A percentile compares a stretch with the other conserved stretches of the same genome.
Evolutionary conservation across 2,113 vertebrate species (phyloP).

Genomic region (Laterallus jamaicensis): DNA sequence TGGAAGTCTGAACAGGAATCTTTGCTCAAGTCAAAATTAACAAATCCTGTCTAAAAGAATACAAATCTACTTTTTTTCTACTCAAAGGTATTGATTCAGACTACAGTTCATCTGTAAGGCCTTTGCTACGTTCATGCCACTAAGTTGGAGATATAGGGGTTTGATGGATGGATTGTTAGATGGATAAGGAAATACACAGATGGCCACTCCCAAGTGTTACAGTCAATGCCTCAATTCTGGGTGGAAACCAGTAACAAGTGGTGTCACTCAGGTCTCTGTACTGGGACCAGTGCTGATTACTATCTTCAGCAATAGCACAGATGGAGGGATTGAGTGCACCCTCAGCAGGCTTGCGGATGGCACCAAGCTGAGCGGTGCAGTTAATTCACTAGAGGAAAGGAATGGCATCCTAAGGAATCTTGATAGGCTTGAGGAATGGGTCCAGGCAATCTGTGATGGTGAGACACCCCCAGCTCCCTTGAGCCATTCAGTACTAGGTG

Average conservation of each 20-base stretch:
- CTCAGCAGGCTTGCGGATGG: not conserved
- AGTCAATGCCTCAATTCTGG: not conserved
- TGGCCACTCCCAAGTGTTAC: not conserved
- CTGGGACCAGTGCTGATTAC: not conserved
- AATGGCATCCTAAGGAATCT: not conserved
- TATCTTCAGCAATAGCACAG: accelerated
- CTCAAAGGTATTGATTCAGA: not conserved
- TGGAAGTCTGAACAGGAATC: not conserved
- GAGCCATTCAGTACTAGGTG: too few species aligned
- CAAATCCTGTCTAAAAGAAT: not conserved
- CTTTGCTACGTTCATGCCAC: not conserved
- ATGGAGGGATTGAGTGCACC: accelerated
- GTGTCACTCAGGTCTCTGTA: too few species aligned
- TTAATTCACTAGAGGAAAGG: accelerated
- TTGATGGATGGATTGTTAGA: not conserved
- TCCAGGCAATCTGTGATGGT: not conserved
- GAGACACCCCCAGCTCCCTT: too few species aligned
- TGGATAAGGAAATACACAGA: not conserved
- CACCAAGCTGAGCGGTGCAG: not conserved
- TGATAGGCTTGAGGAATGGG: not conserved
- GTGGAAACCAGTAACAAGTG: accelerated
- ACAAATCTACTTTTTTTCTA: not conserved
- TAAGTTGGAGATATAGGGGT: not conserved
- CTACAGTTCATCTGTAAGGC: not conserved
- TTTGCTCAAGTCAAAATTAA: not conserved